Evolutionary conservation across 2,888 invertebrate species (phyloP).

Genomic region (Agonopterix heracliana): DNA sequence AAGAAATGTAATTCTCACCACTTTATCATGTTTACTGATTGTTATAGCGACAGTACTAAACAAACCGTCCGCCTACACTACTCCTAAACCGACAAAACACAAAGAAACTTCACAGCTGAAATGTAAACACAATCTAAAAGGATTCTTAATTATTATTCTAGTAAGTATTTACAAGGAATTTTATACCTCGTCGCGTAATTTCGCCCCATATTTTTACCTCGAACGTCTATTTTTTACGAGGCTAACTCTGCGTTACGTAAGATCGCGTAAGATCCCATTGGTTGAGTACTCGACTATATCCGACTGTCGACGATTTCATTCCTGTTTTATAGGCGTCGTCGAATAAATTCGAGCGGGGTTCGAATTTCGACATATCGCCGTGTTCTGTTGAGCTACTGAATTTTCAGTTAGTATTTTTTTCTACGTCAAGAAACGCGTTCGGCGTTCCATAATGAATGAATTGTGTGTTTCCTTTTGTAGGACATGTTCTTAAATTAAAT

Average conservation of each 20-base stretch:
- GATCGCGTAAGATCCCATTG: conserved; percentile 18
- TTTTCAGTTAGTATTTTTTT: conserved; percentile 11
- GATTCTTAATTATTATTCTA: not conserved
- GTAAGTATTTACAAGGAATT: conserved; percentile 8
- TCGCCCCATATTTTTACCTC: conserved; percentile 21
- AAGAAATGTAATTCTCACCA: too few species aligned
- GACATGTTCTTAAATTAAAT: too few species aligned
- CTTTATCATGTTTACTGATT: too few species aligned
- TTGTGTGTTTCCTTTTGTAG: too few species aligned
- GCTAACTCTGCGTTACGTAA: conserved; percentile 20
- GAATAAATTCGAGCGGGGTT: conserved; percentile 27
- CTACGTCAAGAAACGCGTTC: not conserved
- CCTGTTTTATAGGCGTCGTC: conserved; percentile 31
- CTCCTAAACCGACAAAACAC: too few species aligned
- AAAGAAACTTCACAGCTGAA: too few species aligned
- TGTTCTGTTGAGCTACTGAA: conserved; percentile 9
- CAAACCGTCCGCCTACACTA: too few species aligned
- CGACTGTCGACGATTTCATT: conserved; percentile 25
- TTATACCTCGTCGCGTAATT: conserved; percentile 12
- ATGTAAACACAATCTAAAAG: not conserved
- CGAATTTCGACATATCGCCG: conserved; percentile 14
- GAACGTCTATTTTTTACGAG: conserved; percentile 20
- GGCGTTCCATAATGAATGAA: too few species aligned
- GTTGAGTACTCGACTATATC: conserved; percentile 18
- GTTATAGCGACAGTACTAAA: too few species aligned